Base-by-base conservation (phyloP, 2,888 invertebrate species). In the Podabrus alpinus region DNA sequence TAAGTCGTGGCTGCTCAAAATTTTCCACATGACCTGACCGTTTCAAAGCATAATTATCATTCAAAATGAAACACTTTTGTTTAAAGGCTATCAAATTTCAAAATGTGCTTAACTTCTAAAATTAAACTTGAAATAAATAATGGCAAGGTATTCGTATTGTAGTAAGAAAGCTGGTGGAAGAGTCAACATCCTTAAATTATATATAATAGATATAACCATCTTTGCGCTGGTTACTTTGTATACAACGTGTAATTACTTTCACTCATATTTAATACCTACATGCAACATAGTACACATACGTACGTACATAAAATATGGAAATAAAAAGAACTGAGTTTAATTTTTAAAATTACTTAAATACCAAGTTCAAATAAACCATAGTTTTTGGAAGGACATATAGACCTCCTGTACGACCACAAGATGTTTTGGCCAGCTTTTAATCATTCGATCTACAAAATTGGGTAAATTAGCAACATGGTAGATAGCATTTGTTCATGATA, bases 171-270 rank as follows among this genome's bases (percentile, higher is more conserved):
- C 7, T 9, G 7, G 13, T 13, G 13, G 29, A 19, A 64, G 16
- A 64, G 62, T 16, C 15, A 64, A 64, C n/a, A 64, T 64, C 62
- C 62, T 64, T 19, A 64, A 64, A 64, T 64, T 64, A 64, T 64
- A 45, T n/a, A 64, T 21, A 64, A 19, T 21, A 19, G n/a, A 13
- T 15, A 2, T 17, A 64, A 16, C 62, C 9, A 19, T 21, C 21
- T 64, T n/a, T n/a, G 21, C 17, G n/a, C 21, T 64, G 62, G 19
- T 64, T 64, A 64, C 62, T 64, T 64, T 64, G 62, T 64, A 64
- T 21, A 19, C 19, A 19, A 64, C 19, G 10, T 11, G 5, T 64
- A 64, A 64, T 64, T 64, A 64, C 62, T 64, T 61, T 64, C 62
- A 64, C 62, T 21, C n/a, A 17, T n/a, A 7, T 45, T n/a, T 45